A percentile compares a stretch with the other conserved stretches of the same genome.
Conservation (phyloP, 2,888 invertebrate species). For the Notodromas monacha region DNA sequence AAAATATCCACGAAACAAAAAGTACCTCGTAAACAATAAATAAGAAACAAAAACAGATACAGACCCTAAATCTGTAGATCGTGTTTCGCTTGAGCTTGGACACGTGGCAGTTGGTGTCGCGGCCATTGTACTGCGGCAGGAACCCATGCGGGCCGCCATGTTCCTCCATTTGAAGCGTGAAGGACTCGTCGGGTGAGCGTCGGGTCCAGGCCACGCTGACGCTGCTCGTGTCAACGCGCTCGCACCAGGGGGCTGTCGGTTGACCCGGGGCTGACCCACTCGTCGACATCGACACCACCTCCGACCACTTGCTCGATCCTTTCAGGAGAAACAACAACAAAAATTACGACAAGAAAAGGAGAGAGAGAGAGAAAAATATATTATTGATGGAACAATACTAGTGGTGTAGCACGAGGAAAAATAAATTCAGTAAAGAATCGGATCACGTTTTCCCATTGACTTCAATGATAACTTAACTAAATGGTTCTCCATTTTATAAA, state of each 20-base stretch:
- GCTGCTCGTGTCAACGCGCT: constrained; percentile 24
- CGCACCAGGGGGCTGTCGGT: constrained; percentile 38
- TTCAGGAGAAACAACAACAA: no score
- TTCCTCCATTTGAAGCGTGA: constrained; percentile 45
- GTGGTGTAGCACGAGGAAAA: no score
- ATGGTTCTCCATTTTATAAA: no score
- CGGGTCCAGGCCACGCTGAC: constrained; percentile 38
- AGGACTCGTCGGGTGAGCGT: constrained; percentile 40
- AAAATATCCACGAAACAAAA: no score
- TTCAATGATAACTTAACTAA: no score
- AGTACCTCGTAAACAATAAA: background rate
- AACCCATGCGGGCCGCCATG: constrained; percentile 35
- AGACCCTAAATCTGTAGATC: constrained; percentile 35
- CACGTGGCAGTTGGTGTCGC: constrained; percentile 31
- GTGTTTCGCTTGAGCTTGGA: constrained; percentile 33
- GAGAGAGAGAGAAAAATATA: no score
- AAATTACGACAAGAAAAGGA: no score
- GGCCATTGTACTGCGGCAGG: constrained; percentile 41
- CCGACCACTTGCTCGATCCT: constrained; percentile 17
- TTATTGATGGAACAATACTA: no score
- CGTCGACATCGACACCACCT: constrained; percentile 23
- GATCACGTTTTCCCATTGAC: no score
- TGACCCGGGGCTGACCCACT: constrained; percentile 43
- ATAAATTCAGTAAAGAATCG: no score
- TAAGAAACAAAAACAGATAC: background rate